Base-by-base conservation (phyloP, 2,797 vertebrate species). In the Poecilia picta region DNA sequence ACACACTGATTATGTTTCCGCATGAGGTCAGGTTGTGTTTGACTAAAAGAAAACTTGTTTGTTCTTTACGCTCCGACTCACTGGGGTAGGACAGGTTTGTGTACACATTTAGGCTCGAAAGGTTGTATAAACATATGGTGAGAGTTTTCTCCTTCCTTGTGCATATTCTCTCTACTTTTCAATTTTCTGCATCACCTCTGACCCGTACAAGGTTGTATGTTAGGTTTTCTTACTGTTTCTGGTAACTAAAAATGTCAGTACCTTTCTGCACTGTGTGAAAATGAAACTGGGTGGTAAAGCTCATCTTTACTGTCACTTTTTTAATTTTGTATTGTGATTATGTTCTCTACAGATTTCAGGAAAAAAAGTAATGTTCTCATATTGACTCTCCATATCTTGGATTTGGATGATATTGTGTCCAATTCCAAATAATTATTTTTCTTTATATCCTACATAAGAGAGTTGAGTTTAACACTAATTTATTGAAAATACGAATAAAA, bases 11-110 rank as follows among this genome's bases (percentile, higher is more conserved):
- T 62, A 73, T 62, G 79, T 73, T 46, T 51, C 66, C 49, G 46
- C 46, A 57, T 74, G 49, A 55, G 70, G 47, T 73, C 80, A 45
- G 82, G 45, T 15, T 80, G 79, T 84, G 83, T 87, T 88, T 77
- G 77, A 59, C 76, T 78, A 13, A 11, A 43, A 8, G 11, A 74
- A 51, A 28, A 75, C n/a, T 28, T 81, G 81, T 88, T 86, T 81
- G 64, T 76, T 80, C 49, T 46, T 43, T 41, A 23, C 1, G 8
- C 49, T 53, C 36, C 2, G 66, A 74, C 7, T 41, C 78, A 70
- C 68, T 18, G 72, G 82, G 59, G 16, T 41, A 39, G 79, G 62
- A 75, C 46, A 25, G 62, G 28, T 0, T 20, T 59, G 39, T 51
- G 81, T 41, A 8, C 39, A 31, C 47, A 15, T 33, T 33, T 62